These are phyloP conservation scores for Podarcis muralis DNA, from an alignment of 2,113 vertebrate species.

Conservation along the genomic window DNA sequence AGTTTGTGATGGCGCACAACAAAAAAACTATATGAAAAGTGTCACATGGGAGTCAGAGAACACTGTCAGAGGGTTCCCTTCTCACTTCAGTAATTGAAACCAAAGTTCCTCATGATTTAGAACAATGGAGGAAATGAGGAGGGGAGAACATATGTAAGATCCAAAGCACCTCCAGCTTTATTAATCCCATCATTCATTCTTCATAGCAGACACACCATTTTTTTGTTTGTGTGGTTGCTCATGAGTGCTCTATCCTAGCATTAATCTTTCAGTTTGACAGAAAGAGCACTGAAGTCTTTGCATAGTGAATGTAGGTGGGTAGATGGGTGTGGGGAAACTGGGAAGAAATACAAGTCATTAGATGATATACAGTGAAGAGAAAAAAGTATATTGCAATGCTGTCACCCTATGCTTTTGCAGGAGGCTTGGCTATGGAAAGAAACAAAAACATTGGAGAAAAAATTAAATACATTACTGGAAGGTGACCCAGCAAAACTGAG, in stretches of 20 bases:
- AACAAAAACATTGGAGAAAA: not conserved
- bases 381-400: conserved; percentile 26
- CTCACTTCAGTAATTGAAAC: not conserved
- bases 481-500: not conserved
- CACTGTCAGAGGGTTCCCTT: not conserved
- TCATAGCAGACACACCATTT: not conserved
- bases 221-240: conserved; percentile 53
- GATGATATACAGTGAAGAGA: conserved; percentile 21
- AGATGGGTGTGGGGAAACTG: not conserved
- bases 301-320: conserved; percentile 31
- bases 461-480: not conserved
- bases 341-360: conserved; percentile 40
- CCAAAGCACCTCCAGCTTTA: conserved; percentile 15
- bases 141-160: not conserved
- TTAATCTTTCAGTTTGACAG: conserved; percentile 64
- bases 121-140: not conserved
- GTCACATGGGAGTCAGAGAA: not conserved
- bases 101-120: not conserved
- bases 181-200: conserved; percentile 30
- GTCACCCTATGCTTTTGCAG: conserved; percentile 37
- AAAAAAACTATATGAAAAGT: not conserved
- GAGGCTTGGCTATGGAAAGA: conserved; percentile 52
- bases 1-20: too few species aligned
- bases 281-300: conserved; percentile 59
- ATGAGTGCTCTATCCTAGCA: conserved; percentile 59